Evolutionary conservation across 2,888 invertebrate genomes (phyloP).

Genomic region (Salticus scenicus): DNA sequence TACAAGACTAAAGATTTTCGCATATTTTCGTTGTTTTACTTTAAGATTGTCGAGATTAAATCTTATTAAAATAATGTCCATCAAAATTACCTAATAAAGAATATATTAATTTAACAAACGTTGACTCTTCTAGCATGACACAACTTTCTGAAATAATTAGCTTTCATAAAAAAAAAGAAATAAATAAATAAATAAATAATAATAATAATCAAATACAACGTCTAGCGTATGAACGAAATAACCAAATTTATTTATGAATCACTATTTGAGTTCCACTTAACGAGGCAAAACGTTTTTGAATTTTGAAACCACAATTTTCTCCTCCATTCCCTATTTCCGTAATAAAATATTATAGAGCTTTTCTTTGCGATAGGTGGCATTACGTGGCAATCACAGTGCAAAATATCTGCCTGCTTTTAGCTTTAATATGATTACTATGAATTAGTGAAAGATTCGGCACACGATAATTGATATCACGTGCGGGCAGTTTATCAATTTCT

Average conservation of each 20-base stretch:
- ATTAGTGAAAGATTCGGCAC: constrained; percentile 28
- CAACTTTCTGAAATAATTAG: too few species aligned
- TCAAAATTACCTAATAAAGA: too few species aligned
- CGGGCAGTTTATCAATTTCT: constrained; percentile 33
- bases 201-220: too few species aligned
- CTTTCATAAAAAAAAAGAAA: too few species aligned
- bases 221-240: too few species aligned
- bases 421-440: constrained; percentile 34
- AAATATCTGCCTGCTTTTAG: constrained; percentile 13
- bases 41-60: too few species aligned
- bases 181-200: too few species aligned
- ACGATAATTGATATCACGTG: constrained; percentile 42
- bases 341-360: background rate
- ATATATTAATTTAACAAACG: too few species aligned
- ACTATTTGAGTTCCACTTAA: background rate
- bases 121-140: too few species aligned
- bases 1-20: too few species aligned
- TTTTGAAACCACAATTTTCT: background rate
- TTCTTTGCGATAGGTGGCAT: background rate
- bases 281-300: background rate
- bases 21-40: too few species aligned
- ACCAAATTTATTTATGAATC: background rate
- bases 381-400: background rate
- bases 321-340: background rate
- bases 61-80: too few species aligned